A percentile compares a stretch with the other conserved stretches of the same genome.
phyloP scores from a whole-genome alignment of 2,797 vertebrate genomes.

The Spondyliosoma cantharus region DNA sequence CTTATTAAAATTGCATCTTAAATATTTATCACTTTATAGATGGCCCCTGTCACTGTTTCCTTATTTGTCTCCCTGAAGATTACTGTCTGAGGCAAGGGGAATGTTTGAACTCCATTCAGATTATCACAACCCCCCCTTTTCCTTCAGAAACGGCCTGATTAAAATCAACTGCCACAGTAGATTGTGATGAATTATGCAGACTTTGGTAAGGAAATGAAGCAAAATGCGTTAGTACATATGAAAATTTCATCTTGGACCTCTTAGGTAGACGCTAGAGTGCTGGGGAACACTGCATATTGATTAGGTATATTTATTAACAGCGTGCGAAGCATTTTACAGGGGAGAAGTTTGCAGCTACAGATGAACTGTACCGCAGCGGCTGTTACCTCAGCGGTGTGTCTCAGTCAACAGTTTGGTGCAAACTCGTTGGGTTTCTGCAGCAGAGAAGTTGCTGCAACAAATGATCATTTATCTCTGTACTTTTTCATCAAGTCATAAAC shows the following conservation, averaged over 20 bases:
- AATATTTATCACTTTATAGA: constrained; percentile 86
- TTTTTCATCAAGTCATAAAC: constrained; percentile 64
- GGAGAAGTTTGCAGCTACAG: constrained; percentile 67
- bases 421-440: constrained; percentile 36
- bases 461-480: constrained; percentile 61
- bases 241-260: constrained; percentile 77
- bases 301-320: constrained; percentile 51
- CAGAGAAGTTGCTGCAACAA: constrained; percentile 40
- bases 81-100: constrained; percentile 43
- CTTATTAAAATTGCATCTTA: constrained; percentile 85
- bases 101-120: constrained; percentile 68
- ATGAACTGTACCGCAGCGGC: constrained; percentile 43
- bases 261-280: constrained; percentile 73
- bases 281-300: constrained; percentile 63
- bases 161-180: constrained; percentile 77
- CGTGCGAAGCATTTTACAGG: constrained; percentile 59
- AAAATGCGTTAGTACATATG: constrained; percentile 75
- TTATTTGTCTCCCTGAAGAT: constrained; percentile 75
- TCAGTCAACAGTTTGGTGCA: constrained; percentile 47
- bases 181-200: constrained; percentile 85
- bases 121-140: constrained; percentile 66
- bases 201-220: constrained; percentile 77
- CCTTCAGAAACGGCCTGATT: constrained; percentile 80
- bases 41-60: constrained; percentile 78
- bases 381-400: constrained; percentile 55